Base-by-base conservation (phyloP, 2,888 invertebrate species). In the Drosophila meridionalis region DNA sequence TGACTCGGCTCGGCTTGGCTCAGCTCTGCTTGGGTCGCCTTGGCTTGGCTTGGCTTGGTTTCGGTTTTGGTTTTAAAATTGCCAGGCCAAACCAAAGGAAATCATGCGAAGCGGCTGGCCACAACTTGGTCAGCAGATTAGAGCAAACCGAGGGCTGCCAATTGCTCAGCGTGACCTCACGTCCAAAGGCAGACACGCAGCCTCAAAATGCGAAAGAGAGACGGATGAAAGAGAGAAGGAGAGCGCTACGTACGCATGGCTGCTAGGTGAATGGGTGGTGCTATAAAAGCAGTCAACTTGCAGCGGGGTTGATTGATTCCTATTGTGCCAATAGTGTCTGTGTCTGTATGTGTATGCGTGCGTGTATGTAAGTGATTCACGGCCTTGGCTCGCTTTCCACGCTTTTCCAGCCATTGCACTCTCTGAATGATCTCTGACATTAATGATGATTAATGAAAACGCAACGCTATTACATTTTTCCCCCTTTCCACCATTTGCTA, bases 41-140 rank as follows among this genome's bases (percentile, higher is more conserved):
- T 38, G 56, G 30, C 12, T 66, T 30, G 38, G 9, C 9, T 34
- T 20, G n/a, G 50, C 6, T 34, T 42, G 42, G 42, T n/a, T 42
- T 42, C n/a, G 42, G 38, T 3, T 42, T 56, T 30, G 7, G 52
- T 38, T 52, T 86, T 71, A 59, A 79, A 89, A 87, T 83, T 84
- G 69, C 14, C 47, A 47, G 14, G 4, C 47, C 47, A 28, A 7
- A 47, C 47, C 47, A n/a, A 76, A 69, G 87, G 82, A 90, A 89
- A 89, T 89, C 77, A 87, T 77, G 90, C 90, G 85, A 90, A 75
- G 61, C 85, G 78, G 63, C 63, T 81, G 68, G 82, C 84, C 87
- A 89, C 91, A 87, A 90, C 83, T 87, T 87, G 91, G 86, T 87
- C 91, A 89, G 80, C 71, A 89, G 85, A 89, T 90, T 89, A 89